Evolutionary conservation across 2,888 invertebrate genomes (phyloP), one percentile per base, ranked within the genome.

Genomic region (Copidosoma aretas): DNA sequence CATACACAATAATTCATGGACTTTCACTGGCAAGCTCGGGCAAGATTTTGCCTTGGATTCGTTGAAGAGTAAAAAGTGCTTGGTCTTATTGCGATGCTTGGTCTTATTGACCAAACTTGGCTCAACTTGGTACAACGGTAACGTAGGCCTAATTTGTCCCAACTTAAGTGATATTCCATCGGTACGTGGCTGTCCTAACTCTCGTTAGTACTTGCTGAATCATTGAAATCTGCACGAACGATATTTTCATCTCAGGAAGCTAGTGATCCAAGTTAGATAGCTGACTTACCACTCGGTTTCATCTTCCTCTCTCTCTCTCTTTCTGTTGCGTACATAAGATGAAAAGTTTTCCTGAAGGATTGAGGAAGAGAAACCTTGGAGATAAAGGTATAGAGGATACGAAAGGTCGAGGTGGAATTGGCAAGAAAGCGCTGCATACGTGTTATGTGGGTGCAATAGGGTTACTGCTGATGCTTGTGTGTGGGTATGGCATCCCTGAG

Each of bases 181-280:
- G n/a, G n/a, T n/a, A n/a, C n/a, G 25, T 25, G n/a, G 25, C 1
- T n/a, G 12, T 39, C 66, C 17, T 22, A 52, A 17, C 21, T 14
- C 22, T 24, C 22, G 24, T 46, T 54, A 1, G 39, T 10, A 4
- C 21, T 19, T 15, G 61, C 53, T 61, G 57, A 57, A 53, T 68
- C 68, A 41, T 60, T 46, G 61, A 64, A 68, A 68, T 68, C 64
- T 68, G 15, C 43, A 3, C 58, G 51, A 43, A 39, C 39, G 57
- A 64, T 68, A 52, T 68, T 64, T 68, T 68, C 64, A 68, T 68
- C 64, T 22, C 59, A 41, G 39, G n/a, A 54, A 64, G 64, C 64
- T 64, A 8, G 41, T 56, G 60, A 64, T 60, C 64, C 56, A 57
- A 64, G 64, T 43, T 56, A 62, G 62, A 63, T 67, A 52, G 46